Conservation (phyloP, 2,113 vertebrate species). For the Boleophthalmus pectinirostris region DNA sequence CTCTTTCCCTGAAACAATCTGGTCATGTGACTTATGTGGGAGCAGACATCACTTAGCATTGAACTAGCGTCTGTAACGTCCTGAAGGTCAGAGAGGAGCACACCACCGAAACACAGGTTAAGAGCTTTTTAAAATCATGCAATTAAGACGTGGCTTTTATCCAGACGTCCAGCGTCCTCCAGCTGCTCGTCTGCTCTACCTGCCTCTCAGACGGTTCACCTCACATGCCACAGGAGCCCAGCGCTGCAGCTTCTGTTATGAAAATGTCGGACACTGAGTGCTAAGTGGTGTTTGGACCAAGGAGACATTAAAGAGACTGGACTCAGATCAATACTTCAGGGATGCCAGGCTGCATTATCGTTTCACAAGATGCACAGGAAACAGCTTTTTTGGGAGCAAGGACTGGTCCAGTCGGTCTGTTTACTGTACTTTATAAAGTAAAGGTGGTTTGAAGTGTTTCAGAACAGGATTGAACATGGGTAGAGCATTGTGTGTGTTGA, state of each 20-base stretch:
- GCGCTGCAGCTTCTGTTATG: not conserved
- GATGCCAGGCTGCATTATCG: slow-evolving; percentile 40
- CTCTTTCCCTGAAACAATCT: slow-evolving; percentile 9
- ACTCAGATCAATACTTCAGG: slow-evolving; percentile 39
- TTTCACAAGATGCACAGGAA: slow-evolving; percentile 29
- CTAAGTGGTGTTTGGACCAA: slow-evolving; percentile 45
- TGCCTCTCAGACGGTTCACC: not conserved
- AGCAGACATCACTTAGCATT: not conserved
- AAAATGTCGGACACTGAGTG: not conserved
- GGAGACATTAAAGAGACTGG: slow-evolving; percentile 42
- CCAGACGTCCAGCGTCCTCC: slow-evolving; percentile 17
- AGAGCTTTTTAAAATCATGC: slow-evolving; percentile 23
- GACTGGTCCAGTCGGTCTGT: not conserved
- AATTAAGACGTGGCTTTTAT: slow-evolving; percentile 20
- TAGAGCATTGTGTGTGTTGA: not conserved
- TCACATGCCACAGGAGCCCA: not conserved
- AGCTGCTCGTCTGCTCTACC: slow-evolving; percentile 12
- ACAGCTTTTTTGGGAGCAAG: slow-evolving; percentile 13
- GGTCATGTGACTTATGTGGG: slow-evolving; percentile 4
- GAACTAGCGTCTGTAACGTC: not conserved
- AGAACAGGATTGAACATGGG: not conserved
- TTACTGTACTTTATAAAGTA: not conserved
- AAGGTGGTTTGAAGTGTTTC: not conserved
- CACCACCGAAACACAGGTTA: too few species aligned
- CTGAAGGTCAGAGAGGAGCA: slow-evolving; percentile 7